These are phyloP conservation scores for Xenentodon cancila DNA, from an alignment of 2,797 vertebrate species.

Conservation along the genomic window DNA sequence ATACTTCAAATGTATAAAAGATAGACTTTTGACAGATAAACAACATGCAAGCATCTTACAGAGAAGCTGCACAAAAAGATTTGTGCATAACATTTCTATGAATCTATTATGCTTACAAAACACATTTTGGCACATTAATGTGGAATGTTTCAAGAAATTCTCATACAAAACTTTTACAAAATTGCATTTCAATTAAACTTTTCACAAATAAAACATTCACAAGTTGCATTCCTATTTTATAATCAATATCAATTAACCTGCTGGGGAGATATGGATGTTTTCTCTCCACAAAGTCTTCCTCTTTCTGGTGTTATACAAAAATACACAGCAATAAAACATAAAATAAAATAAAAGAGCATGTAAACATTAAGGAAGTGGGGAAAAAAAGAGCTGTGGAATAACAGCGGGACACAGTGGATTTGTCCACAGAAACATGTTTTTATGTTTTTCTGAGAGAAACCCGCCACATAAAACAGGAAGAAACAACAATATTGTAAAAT, in stretches of 20 bases:
- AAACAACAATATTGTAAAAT: slow-evolving; percentile 14
- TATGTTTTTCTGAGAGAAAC: slow-evolving; percentile 1
- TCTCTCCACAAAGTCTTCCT: slow-evolving; percentile 14
- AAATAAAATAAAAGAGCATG: slow-evolving; percentile 54
- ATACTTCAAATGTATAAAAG: slow-evolving; percentile 71
- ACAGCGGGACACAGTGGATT: slow-evolving; percentile 4
- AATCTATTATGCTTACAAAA: slow-evolving; percentile 41
- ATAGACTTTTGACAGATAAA: slow-evolving; percentile 65
- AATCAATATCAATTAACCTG: slow-evolving; percentile 41
- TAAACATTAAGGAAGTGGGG: slow-evolving; percentile 67
- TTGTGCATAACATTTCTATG: slow-evolving; percentile 39
- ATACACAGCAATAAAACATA: neutral
- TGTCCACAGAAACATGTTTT: slow-evolving; percentile 21
- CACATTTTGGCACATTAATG: slow-evolving; percentile 55
- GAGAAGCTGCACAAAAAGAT: slow-evolving; percentile 53
- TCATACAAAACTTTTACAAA: slow-evolving; percentile 37
- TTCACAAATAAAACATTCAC: slow-evolving; percentile 23
- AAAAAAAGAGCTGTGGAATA: slow-evolving; percentile 35
- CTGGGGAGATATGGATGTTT: slow-evolving; percentile 6
- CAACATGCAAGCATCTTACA: slow-evolving; percentile 67
- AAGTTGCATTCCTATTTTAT: slow-evolving; percentile 51
- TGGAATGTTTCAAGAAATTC: slow-evolving; percentile 62
- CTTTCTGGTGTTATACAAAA: slow-evolving; percentile 11
- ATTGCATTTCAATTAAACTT: slow-evolving; percentile 34
- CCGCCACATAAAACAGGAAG: neutral